phyloP scores from a whole-genome alignment of 2,797 vertebrate genomes.

The Clarias laeviceps region DNA sequence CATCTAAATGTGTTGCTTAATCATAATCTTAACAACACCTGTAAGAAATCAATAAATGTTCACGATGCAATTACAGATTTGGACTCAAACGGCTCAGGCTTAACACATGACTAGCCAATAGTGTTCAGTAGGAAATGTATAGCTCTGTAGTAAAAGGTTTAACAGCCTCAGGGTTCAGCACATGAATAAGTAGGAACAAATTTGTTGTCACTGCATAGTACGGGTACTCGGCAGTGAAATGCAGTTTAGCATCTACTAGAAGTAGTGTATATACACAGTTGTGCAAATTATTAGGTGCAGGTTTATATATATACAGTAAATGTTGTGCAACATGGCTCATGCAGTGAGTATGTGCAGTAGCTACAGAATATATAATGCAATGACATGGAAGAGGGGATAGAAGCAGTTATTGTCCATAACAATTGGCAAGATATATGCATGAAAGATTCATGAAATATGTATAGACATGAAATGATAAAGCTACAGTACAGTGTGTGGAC shows the following conservation, averaged over 20 bases:
- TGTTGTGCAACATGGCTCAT: too few relatives aligned
- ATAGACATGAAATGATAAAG: not conserved
- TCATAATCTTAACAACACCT: not conserved
- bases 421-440: too few relatives aligned
- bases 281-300: too few relatives aligned
- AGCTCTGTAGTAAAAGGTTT: not conserved
- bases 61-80: not conserved
- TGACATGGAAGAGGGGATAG: too few relatives aligned
- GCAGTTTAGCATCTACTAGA: too few relatives aligned
- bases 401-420: too few relatives aligned
- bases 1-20: not conserved
- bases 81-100: not conserved
- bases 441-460: too few relatives aligned
- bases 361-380: not conserved
- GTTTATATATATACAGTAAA: too few relatives aligned
- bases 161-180: slow-evolving; percentile 41
- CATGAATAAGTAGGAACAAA: not conserved
- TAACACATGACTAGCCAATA: not conserved
- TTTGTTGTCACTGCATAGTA: too few relatives aligned
- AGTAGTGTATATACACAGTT: too few relatives aligned
- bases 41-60: not conserved
- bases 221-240: too few relatives aligned
- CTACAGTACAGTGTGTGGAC: slow-evolving; percentile 29
- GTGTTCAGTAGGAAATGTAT: not conserved
- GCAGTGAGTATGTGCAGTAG: too few relatives aligned